phyloP scores from a whole-genome alignment of 1,140 invertebrate species.

The Metopolophium dirhodum region DNA sequence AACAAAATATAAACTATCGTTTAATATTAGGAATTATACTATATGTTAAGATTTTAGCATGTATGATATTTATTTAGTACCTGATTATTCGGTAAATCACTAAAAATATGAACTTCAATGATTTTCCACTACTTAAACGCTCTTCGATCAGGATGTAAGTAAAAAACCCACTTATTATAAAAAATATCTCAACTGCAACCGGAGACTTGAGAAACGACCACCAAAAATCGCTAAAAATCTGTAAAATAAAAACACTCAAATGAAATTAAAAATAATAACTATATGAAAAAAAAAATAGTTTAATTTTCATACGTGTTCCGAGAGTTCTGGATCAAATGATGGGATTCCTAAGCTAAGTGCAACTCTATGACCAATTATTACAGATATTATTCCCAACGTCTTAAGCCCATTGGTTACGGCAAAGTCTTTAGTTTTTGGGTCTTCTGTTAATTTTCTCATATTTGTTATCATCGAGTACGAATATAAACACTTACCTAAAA shows the following conservation, averaged over 20 bases:
- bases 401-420: background rate
- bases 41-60: background rate
- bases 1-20: background rate
- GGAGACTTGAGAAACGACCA: conserved; percentile 7
- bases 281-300: background rate
- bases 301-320: background rate
- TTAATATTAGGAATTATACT: background rate
- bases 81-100: background rate
- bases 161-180: conserved; percentile 9
- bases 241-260: background rate
- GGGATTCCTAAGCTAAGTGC: background rate
- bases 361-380: conserved; percentile 29
- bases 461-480: background rate
- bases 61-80: background rate
- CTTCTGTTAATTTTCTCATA: background rate
- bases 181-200: conserved; percentile 23
- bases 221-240: conserved; percentile 31
- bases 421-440: background rate
- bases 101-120: background rate
- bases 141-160: background rate
- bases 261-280: background rate
- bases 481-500: background rate
- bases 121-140: background rate
- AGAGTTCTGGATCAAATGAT: background rate
- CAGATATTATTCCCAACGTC: background rate